A percentile compares a stretch with the other conserved stretches of the same genome.
These are phyloP conservation scores for Pygathrix nemaeus DNA, from an alignment of 2,113 vertebrate species.

Conservation along the genomic window DNA sequence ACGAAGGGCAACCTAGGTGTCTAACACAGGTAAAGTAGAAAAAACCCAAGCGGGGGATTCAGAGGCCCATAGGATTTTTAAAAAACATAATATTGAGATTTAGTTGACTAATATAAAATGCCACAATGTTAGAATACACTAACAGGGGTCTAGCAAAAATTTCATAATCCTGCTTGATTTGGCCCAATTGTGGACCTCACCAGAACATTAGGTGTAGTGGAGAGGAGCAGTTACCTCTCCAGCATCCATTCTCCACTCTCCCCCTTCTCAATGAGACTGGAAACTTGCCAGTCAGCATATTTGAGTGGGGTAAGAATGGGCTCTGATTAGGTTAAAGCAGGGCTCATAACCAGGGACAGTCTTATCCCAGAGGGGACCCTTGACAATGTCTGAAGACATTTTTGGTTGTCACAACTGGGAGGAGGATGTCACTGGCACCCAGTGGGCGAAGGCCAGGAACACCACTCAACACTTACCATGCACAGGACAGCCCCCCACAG, in stretches of 20 bases:
- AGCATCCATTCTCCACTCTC: not conserved
- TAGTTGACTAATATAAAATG: constrained; percentile 12
- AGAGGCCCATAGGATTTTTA: not conserved
- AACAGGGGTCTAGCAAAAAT: not conserved
- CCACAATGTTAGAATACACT: not conserved
- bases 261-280: not conserved
- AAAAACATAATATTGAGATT: not conserved
- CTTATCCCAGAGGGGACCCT: not conserved
- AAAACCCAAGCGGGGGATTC: not conserved
- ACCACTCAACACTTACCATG: not conserved
- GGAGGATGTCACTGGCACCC: not conserved
- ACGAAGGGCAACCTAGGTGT: not conserved
- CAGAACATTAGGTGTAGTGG: not conserved
- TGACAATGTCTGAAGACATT: not conserved
- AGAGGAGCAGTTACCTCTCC: not conserved
- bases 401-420: not conserved
- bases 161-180: not conserved
- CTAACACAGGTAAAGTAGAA: not conserved
- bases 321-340: not conserved
- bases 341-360: not conserved
- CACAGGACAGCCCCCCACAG: not conserved
- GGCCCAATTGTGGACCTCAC: not conserved
- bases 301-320: not conserved
- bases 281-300: not conserved
- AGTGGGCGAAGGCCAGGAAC: not conserved